Base-by-base conservation (phyloP, 1,140 invertebrate species). In the Chironomus tepperi region DNA sequence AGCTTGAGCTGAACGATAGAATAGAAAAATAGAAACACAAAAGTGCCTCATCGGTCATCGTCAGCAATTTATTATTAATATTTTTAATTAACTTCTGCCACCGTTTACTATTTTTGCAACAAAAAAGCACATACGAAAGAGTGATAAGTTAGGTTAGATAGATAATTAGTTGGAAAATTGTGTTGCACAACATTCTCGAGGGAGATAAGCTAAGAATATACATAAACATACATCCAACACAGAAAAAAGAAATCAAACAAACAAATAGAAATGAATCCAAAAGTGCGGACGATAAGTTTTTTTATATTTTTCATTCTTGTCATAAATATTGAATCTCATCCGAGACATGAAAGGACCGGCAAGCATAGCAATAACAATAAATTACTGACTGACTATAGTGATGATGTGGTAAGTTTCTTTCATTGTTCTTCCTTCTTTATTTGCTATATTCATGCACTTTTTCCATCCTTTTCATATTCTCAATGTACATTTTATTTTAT, bases 341-440 rank as follows among this genome's bases (percentile, higher is more conserved):
- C 65, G 16, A 18, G 65, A 70, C 65, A 70, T 70, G 65, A 70
- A 57, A 57, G 47, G n/a, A 57, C 3, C 47, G 47, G n/a, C 47
- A 57, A 57, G 65, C 19, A 18, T 9, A 70, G 65, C 65, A 70
- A 70, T 70, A 70, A 21, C 65, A 70, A 70, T 70, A 70, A 70
- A 70, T 21, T 70, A 70, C 19, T 70, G 19, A 70, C 16, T 70
- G 65, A 70, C 16, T 70, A 19, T 70, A 70, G 65, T 70, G 65
- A 70, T 70, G 65, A 70, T 70, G 65, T 70, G 65, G 65, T 70
- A 70, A 70, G 65, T 70, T 57, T 8, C 47, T 12, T 57, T n/a
- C 12, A 57, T 57, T 57, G 47, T 57, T 19, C 18, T 70, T 70
- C 2, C 9, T 70, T 18, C 24, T 34, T 34, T 34, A 34, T 34